These are phyloP conservation scores for Phaethon lepturus DNA, from an alignment of 2,113 vertebrate genomes.

Conservation along the genomic window DNA sequence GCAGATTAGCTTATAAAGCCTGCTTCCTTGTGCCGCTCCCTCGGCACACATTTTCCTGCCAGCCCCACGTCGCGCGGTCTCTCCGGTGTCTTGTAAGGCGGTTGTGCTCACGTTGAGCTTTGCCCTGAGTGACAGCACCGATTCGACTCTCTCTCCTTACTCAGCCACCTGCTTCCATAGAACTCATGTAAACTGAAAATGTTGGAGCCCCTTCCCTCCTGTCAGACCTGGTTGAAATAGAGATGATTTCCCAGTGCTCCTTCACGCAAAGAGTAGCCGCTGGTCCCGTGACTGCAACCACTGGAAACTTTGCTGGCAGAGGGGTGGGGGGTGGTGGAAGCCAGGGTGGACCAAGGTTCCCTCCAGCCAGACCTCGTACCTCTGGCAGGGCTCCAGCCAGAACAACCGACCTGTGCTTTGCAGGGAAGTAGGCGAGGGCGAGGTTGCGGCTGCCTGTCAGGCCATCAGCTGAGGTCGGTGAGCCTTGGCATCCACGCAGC, in stretches of 20 bases:
- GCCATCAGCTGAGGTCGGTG: background rate
- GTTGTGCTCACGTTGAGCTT: background rate
- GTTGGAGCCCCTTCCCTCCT: background rate
- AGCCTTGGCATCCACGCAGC: background rate
- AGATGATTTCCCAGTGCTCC: background rate
- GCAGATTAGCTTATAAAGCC: background rate
- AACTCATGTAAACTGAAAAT: background rate
- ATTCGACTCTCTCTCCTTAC: background rate
- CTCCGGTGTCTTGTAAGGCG: background rate
- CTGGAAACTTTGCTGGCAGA: background rate
- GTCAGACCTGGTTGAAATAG: background rate
- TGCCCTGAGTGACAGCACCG: background rate
- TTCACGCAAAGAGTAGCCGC: background rate
- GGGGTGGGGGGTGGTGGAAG: background rate
- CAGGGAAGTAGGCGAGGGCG: background rate
- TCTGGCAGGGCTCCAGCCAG: background rate
- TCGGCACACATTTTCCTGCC: background rate
- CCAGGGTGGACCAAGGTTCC: background rate
- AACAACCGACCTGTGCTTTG: background rate
- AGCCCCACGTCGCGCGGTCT: rapidly evolving
- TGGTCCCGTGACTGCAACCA: background rate
- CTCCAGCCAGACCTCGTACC: background rate
- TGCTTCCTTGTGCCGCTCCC: background rate
- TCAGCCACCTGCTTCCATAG: background rate
- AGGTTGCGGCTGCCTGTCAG: background rate